Base-by-base conservation (phyloP, 2,113 vertebrate genomes). In the Oncorhynchus gorbuscha region DNA sequence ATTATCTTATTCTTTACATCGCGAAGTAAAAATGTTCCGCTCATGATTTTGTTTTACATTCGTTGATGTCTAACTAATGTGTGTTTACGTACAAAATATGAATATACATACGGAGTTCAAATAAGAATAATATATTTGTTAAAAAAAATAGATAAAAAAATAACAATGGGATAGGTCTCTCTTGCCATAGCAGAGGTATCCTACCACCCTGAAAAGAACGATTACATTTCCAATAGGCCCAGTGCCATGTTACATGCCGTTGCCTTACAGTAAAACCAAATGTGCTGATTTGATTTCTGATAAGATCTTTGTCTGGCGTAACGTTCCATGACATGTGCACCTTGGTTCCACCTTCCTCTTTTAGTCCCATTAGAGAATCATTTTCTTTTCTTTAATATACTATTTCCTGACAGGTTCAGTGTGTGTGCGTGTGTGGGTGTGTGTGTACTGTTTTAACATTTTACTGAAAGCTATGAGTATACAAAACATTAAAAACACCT, bases 51-150 rank as follows among this genome's bases (percentile, higher is more conserved):
- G 18, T 62, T 62, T 22, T 62, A 22, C 59, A 62, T 62, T 62
- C 7, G 12, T 3, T 78, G 26, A 24, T 35, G 78, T 71, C 70
- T 66, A 28, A 16, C 24, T 58, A 69, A 51, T 87, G 58, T 85
- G 74, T 48, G 49, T 13, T 30, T 45, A 58, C 16, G 4, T 55
- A 58, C 20, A 68, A 24, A 45, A 59, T 16, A 58, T 83, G 84
- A 83, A 84, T 74, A 84, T 76, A 79, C 4, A 1, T 18, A 76
- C 24, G 48, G 0, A 77, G 59, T 76, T 73, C 55, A 83, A 14
- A 58, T 24, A 3, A n/a, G 1, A 62, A 73, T 51, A 76, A 59
- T 70, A 82, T 78, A 83, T 74, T 77, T 87, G 16, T 20, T 5
- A 58, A 58, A 58, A 58, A 58, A 45, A 3, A 12, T 1, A 2